Base-by-base conservation (phyloP, 1,140 invertebrate species). In the Popillia japonica region DNA sequence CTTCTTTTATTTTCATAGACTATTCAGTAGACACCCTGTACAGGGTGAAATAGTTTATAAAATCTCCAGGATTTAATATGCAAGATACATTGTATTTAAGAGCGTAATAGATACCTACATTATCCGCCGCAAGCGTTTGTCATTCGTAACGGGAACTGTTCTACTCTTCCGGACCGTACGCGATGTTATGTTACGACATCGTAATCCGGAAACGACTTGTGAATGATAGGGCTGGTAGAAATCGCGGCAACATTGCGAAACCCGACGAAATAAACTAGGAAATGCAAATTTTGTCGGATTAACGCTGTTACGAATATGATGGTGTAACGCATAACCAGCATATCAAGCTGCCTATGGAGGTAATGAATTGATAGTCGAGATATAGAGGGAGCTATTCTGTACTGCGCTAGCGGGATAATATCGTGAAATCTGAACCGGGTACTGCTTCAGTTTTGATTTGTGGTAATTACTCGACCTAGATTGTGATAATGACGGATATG, bases 211-310 rank as follows among this genome's bases (percentile, higher is more conserved):
- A 55, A 55, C 48, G 48, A 55, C 48, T 55, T 55, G 48, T 17
- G 48, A 55, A 55, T 7, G 48, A 55, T 55, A 55, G 48, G 48
- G 17, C 0, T 17, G 48, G 14, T 17, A 14, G 14, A n/a, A 17
- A 55, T 6, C 14, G 14, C 9, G 48, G 14, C 17, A 55, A 17
- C 48, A 55, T 55, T 7, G 48, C 48, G 48, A 17, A 0, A 7
- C 2, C 10, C 48, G 27, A 34, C 48, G 48, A 55, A 55, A 55
- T 55, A 55, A 55, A 55, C 48, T 55, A 55, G 48, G 48, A 55
- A 55, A 55, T 55, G 48, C 48, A 55, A 55, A 55, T 55, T 55
- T 55, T 55, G 48, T 2, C 48, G 48, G 48, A 55, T 55, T 55
- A 55, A 55, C 48, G 48, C 48, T 6, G 48, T 34, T 34, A 34